Percentiles rank a stretch among this genome's conserved stretches.
Evolutionary conservation across 2,113 vertebrate species (phyloP).

Genomic region (Irena cyanogastra): DNA sequence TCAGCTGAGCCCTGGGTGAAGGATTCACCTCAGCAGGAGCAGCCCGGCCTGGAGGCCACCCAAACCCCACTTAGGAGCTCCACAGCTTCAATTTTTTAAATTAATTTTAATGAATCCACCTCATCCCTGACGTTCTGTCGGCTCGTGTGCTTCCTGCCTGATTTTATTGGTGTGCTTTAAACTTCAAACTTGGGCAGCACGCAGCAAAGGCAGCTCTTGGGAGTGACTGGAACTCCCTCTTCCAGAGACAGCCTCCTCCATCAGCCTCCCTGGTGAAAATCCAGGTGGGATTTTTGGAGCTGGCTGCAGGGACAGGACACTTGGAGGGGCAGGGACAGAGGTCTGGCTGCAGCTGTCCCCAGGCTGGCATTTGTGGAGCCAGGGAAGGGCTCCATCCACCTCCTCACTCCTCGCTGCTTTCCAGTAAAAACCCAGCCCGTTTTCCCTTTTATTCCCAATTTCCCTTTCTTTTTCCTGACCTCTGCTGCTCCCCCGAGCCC

Average conservation of each 20-base stretch:
- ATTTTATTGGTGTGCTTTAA: fast-evolving
- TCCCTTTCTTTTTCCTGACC: neutral
- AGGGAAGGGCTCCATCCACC: neutral
- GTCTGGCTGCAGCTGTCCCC: neutral
- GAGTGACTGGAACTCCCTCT: neutral
- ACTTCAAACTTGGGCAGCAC: neutral
- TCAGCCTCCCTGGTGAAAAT: neutral
- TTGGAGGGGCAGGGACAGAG: neutral
- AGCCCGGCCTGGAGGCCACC: neutral
- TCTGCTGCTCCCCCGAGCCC: neutral
- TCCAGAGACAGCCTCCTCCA: fast-evolving
- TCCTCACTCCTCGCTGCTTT: neutral
- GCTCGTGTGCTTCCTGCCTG: too few relatives aligned
- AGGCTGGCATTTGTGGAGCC: neutral
- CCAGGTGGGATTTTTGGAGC: neutral
- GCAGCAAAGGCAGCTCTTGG: neutral
- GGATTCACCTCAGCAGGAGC: neutral
- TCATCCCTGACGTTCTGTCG: fast-evolving
- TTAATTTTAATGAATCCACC: fast-evolving
- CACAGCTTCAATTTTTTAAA: fast-evolving
- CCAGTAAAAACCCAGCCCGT: fast-evolving
- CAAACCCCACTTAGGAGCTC: neutral
- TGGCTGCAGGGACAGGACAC: fast-evolving
- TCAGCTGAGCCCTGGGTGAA: fast-evolving
- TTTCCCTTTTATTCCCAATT: neutral